These are phyloP conservation scores for Ptychoptera contaminata DNA, from an alignment of 2,888 invertebrate genomes.

Conservation along the genomic window DNA sequence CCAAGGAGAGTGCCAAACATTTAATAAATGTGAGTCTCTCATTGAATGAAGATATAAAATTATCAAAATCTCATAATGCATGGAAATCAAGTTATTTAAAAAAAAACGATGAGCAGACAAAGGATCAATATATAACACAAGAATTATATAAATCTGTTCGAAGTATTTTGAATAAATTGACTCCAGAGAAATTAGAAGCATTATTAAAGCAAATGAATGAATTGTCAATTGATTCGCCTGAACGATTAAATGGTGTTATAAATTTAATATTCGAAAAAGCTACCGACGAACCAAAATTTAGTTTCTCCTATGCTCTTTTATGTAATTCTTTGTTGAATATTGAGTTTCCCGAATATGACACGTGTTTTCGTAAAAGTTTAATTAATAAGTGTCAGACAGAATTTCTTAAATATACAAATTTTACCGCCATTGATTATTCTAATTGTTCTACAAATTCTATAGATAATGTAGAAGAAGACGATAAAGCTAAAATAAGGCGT, in stretches of 20 bases:
- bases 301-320: conserved; percentile 80
- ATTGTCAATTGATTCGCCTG: conserved; percentile 65
- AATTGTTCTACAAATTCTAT: conserved; percentile 21
- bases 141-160: conserved; percentile 67
- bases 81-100: conserved; percentile 64
- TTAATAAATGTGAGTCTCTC: conserved; percentile 49
- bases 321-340: conserved; percentile 28
- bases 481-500: conserved; percentile 59
- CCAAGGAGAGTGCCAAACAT: too few species aligned
- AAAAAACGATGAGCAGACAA: conserved; percentile 8
- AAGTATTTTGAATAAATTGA: conserved; percentile 83
- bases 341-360: conserved; percentile 12
- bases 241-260: conserved; percentile 68
- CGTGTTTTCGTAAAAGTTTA: conserved; percentile 62
- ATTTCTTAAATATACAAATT: conserved; percentile 59
- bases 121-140: conserved; percentile 26
- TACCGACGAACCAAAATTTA: conserved; percentile 87
- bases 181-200: conserved; percentile 83
- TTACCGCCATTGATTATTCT: not conserved
- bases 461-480: conserved; percentile 54
- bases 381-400: conserved; percentile 70
- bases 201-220: conserved; percentile 61
- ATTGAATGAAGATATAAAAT: conserved; percentile 61
- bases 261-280: conserved; percentile 89
- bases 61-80: conserved; percentile 74